These are phyloP conservation scores for Sminthurinus signatus DNA, from an alignment of 1,140 invertebrate species.

Conservation along the genomic window DNA sequence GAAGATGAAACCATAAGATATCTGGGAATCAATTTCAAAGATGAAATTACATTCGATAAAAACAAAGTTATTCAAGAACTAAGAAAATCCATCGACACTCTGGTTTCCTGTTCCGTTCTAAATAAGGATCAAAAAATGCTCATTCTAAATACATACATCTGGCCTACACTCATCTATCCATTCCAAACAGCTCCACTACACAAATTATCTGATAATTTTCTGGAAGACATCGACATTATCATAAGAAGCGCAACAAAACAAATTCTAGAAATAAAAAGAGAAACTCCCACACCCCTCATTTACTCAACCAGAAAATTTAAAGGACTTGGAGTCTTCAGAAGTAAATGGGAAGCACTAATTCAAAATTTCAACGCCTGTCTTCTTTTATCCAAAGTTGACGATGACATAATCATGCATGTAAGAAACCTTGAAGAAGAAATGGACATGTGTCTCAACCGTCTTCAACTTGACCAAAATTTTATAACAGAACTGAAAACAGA, in stretches of 20 bases:
- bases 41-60: neutral
- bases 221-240: neutral
- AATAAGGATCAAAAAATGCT: neutral
- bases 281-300: neutral
- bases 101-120: neutral
- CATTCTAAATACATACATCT: neutral
- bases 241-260: neutral
- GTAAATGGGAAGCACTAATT: neutral
- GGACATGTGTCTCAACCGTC: neutral
- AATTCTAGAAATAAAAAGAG: neutral
- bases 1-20: neutral
- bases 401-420: neutral
- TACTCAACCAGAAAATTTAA: neutral
- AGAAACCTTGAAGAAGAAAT: neutral
- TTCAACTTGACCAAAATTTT: neutral
- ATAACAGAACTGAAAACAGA: no score
- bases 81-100: neutral
- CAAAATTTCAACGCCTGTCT: neutral
- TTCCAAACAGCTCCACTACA: neutral
- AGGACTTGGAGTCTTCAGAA: neutral
- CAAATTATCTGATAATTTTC: neutral
- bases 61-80: neutral
- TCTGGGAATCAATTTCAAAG: neutral
- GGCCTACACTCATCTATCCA: neutral
- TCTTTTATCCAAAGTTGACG: neutral